Conservation (phyloP, 2,113 vertebrate genomes). For the Plecturocebus donacophilus region DNA sequence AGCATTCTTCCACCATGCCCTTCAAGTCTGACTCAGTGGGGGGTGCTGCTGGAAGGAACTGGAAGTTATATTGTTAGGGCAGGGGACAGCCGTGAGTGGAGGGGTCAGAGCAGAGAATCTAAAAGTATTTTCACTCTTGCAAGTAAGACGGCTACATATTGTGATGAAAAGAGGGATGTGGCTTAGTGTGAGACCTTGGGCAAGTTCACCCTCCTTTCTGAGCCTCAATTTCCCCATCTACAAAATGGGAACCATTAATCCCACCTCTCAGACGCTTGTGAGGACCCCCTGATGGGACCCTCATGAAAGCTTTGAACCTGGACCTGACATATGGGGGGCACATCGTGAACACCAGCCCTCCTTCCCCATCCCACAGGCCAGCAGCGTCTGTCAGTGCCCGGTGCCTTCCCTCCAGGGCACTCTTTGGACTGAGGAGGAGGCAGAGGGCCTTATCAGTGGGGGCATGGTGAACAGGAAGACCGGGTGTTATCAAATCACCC, state of each 20-base stretch:
- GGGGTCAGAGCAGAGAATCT: neutral
- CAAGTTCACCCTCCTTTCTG: conserved; percentile 45
- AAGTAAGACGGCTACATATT: neutral
- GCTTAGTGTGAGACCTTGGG: conserved; percentile 5
- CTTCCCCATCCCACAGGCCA: neutral
- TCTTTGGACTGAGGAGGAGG: neutral
- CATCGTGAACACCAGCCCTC: neutral
- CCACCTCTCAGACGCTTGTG: neutral
- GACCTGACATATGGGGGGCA: accelerated
- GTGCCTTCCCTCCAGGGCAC: too few relatives aligned
- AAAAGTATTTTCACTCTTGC: neutral
- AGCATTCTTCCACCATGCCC: neutral
- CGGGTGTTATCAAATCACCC: neutral
- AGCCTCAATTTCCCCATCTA: conserved; percentile 77
- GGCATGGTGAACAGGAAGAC: neutral
- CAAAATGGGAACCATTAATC: conserved; percentile 45
- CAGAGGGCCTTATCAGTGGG: neutral
- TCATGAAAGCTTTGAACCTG: conserved; percentile 51
- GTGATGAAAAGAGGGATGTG: neutral
- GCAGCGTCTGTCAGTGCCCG: neutral
- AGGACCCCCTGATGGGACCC: neutral
- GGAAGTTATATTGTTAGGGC: neutral
- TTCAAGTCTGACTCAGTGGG: neutral
- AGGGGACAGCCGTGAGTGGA: neutral
- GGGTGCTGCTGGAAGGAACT: neutral